phyloP scores from a whole-genome alignment of 92 coral and sea anemone genomes.

The Zoanthus sociatus region DNA sequence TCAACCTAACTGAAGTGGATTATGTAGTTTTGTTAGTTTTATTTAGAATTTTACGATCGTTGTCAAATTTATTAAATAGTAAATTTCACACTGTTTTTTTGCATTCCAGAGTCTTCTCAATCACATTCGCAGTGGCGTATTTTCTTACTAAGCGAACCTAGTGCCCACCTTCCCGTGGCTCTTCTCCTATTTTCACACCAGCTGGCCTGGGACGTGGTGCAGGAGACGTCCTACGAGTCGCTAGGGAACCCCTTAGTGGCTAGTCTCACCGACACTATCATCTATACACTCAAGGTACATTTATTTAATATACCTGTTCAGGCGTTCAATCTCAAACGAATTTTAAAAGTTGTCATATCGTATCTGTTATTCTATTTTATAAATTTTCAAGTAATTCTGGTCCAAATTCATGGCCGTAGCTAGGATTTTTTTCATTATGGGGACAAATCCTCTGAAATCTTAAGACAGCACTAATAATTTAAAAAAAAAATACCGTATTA shows the following conservation, averaged over 20 bases:
- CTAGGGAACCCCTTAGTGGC: slow-evolving; percentile 62
- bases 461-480: too few relatives aligned
- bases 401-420: background rate
- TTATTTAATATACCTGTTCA: too few relatives aligned
- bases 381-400: background rate
- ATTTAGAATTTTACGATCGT: too few relatives aligned
- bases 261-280: slow-evolving; percentile 67
- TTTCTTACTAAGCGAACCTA: slow-evolving; percentile 84
- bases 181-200: slow-evolving; percentile 91
- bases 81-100: background rate
- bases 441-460: too few relatives aligned
- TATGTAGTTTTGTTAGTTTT: too few relatives aligned
- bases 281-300: slow-evolving; percentile 81
- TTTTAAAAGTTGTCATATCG: too few relatives aligned
- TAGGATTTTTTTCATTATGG: too few relatives aligned
- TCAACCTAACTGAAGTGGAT: too few relatives aligned
- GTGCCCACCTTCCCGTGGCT: slow-evolving; percentile 81
- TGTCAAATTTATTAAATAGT: too few relatives aligned
- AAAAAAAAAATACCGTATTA: too few relatives aligned
- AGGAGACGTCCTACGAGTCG: slow-evolving; percentile 68
- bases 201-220: slow-evolving; percentile 96
- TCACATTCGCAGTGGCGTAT: slow-evolving; percentile 91
- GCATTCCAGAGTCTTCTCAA: slow-evolving; percentile 68
- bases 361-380: too few relatives aligned
- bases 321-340: too few relatives aligned